A percentile compares a stretch with the other conserved stretches of the same genome.
These are phyloP conservation scores for Fukomys damarensis DNA, from an alignment of 2,113 vertebrate species.

Conservation along the genomic window DNA sequence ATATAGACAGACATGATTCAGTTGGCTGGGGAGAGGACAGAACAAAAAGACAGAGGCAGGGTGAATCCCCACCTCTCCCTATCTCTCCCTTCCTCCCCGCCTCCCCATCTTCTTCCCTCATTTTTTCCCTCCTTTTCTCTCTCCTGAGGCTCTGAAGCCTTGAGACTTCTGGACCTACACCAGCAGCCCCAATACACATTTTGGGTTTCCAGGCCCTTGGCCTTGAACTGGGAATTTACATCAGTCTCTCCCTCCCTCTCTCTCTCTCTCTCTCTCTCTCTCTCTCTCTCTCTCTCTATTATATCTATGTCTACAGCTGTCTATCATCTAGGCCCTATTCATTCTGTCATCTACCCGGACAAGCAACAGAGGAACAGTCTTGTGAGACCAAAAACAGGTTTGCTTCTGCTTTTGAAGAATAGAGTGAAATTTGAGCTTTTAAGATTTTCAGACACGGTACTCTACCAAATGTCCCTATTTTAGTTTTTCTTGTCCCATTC, in stretches of 20 bases:
- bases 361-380: neutral
- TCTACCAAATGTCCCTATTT: neutral
- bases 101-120: neutral
- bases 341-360: neutral
- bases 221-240: neutral
- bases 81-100: neutral
- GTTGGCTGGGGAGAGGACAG: neutral
- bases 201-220: neutral
- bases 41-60: neutral
- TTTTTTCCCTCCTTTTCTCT: too few relatives aligned
- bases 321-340: neutral
- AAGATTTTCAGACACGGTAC: neutral
- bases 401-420: slow-evolving; percentile 44
- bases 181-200: neutral
- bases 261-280: too few relatives aligned
- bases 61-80: neutral
- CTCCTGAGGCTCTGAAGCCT: neutral
- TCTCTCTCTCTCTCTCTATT: neutral
- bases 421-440: neutral
- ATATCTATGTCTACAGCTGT: neutral
- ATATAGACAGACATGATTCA: neutral
- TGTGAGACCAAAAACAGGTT: neutral
- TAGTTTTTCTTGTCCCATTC: neutral
- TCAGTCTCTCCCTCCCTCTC: neutral
- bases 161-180: neutral